Evolutionary conservation across 2,888 invertebrate genomes (phyloP), one percentile per base, ranked within the genome.

Genomic region (Ptychoptera contaminata): DNA sequence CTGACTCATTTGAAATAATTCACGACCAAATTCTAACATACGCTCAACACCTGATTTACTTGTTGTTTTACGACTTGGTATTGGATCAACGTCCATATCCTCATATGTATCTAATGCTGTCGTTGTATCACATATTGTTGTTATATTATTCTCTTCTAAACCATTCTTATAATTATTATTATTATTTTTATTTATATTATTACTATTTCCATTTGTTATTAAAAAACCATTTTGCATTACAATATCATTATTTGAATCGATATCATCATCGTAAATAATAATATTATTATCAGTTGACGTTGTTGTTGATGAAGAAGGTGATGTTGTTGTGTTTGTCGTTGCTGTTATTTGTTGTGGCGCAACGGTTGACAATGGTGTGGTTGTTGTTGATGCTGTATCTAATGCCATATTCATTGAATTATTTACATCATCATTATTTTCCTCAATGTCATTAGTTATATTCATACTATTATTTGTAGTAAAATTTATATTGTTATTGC

Each of bases 1-100:
- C 60, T 86, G 82, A 62, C 90, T 91, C 79, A 93, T 85, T 54
- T 84, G 79, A 65, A 92, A 90, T 52, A 96, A 74, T 61, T 94
- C 93, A 55, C 86, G 78, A 15, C 96, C 96, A 67, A 93, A 96
- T 59, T 90, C 83, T 53, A 96, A 71, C 78, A 96, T 92, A 56
- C 87, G 79, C 67, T 94, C 91, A 51, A 94, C 85, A 10, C 90
- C 88, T 48, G 64, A 61, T 47, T 49, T 51, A 47, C 60, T 59
- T 51, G 58, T 42, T 37, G 44, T 59, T 55, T 60, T 67, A 48
- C 59, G 60, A 37, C 62, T 58, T 47, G 65, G 63, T 50, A 58
- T 57, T 38, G 60, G 49, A 50, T 67, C 67, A 23, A 65, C 59
- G 51, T 65, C 84, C 77, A 77, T 74, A 60, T 76, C 77, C 62